A percentile compares a stretch with the other conserved stretches of the same genome.
These are phyloP conservation scores for Notarius lentiginosus DNA, from an alignment of 2,113 vertebrate genomes.

Conservation along the genomic window DNA sequence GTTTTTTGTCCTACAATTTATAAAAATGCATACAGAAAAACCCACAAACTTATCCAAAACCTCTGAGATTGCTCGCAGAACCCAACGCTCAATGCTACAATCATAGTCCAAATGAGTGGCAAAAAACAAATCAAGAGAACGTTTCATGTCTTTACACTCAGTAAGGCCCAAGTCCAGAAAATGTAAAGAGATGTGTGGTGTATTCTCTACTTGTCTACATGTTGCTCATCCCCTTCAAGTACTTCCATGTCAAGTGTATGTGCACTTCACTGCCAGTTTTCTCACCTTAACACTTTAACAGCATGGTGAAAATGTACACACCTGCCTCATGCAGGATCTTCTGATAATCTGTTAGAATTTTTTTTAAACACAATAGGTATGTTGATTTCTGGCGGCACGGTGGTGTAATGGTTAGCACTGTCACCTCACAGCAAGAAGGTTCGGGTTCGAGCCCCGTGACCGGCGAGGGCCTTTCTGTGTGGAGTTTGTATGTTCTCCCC, in stretches of 20 bases:
- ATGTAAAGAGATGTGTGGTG: slow-evolving; percentile 13
- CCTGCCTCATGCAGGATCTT: slow-evolving; percentile 34
- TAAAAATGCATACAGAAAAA: not conserved
- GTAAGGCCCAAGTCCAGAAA: not conserved
- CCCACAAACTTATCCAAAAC: not conserved
- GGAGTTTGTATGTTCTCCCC: too few species aligned
- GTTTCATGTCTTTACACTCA: not conserved
- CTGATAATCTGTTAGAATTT: not conserved
- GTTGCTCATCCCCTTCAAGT: not conserved
- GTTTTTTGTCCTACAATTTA: not conserved
- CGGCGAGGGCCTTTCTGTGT: too few species aligned
- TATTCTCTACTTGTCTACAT: slow-evolving; percentile 3
- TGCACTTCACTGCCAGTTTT: slow-evolving; percentile 58
- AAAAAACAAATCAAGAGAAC: not conserved
- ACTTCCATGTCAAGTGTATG: slow-evolving; percentile 17
- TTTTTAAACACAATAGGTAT: not conserved
- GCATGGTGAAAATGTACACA: slow-evolving; percentile 47
- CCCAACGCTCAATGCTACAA: too few species aligned
- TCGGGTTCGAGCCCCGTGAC: too few species aligned
- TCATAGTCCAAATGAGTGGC: not conserved
- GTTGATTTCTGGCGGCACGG: too few species aligned
- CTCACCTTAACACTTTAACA: slow-evolving; percentile 59
- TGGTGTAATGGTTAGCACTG: too few species aligned
- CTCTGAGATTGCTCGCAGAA: not conserved
- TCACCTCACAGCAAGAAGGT: too few species aligned